These are phyloP conservation scores for Astyanax mexicanus DNA, from an alignment of 2,797 vertebrate genomes.

Conservation along the genomic window DNA sequence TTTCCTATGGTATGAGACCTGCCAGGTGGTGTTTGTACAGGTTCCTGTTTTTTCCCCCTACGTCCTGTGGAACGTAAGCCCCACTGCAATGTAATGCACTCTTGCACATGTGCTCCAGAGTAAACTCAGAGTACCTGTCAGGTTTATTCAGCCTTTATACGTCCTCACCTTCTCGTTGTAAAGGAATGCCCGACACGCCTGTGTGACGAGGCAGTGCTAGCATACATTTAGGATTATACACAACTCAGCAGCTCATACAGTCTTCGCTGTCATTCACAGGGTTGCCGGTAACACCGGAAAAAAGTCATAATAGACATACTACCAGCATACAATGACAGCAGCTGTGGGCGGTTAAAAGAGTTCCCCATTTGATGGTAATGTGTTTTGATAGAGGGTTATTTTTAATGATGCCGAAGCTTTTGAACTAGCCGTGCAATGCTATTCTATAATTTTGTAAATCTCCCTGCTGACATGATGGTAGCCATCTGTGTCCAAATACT, in stretches of 20 bases:
- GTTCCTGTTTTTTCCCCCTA: not conserved
- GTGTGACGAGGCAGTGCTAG: conserved; percentile 10
- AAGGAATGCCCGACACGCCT: conserved; percentile 52
- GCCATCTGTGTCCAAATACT: conserved; percentile 11
- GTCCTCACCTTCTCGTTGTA: conserved; percentile 34
- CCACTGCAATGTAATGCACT: not conserved
- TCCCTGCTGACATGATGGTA: conserved; percentile 19
- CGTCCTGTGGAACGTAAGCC: no score
- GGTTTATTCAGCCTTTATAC: conserved; percentile 19
- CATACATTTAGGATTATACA: conserved; percentile 33
- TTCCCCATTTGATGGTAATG: conserved; percentile 12
- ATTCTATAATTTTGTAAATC: conserved; percentile 5
- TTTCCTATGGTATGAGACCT: conserved; percentile 16
- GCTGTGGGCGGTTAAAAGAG: conserved; percentile 30
- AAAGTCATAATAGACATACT: conserved; percentile 20
- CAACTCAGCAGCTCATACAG: conserved; percentile 2
- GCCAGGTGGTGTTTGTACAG: conserved; percentile 28
- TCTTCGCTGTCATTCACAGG: conserved; percentile 24
- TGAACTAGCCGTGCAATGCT: not conserved
- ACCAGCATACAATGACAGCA: conserved; percentile 18
- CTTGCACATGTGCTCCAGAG: not conserved
- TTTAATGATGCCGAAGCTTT: conserved; percentile 21
- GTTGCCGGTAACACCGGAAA: conserved; percentile 35
- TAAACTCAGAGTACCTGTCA: conserved; percentile 11
- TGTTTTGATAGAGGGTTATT: conserved; percentile 12